Evolutionary conservation across 2,888 invertebrate species (phyloP).

Genomic region (Crocallis elinguaria): DNA sequence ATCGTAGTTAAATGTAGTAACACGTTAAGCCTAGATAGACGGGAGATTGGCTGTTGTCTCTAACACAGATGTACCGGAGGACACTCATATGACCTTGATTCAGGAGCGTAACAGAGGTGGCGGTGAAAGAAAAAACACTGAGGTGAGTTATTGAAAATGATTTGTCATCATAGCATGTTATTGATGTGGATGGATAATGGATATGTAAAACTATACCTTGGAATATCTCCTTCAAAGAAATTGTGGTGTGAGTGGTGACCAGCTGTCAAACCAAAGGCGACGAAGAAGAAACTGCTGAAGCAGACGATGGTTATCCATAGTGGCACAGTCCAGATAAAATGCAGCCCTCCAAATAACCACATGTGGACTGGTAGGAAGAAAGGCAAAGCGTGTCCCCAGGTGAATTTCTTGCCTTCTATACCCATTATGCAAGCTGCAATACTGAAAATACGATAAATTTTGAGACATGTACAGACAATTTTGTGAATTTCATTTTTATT

Average conservation of each 20-base stretch:
- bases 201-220: slow-evolving; percentile 77
- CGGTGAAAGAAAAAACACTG: too few relatives aligned
- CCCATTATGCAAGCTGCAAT: slow-evolving; percentile 41
- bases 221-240: slow-evolving; percentile 92
- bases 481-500: too few relatives aligned
- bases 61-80: too few relatives aligned
- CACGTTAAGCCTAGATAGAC: too few relatives aligned
- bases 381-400: slow-evolving; percentile 56
- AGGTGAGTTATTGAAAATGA: too few relatives aligned
- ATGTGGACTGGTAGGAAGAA: slow-evolving; percentile 73
- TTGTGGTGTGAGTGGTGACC: slow-evolving; percentile 93
- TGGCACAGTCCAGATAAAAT: slow-evolving; percentile 61
- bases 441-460: slow-evolving; percentile 48
- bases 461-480: neutral
- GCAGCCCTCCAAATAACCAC: slow-evolving; percentile 64
- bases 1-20: too few relatives aligned
- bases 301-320: slow-evolving; percentile 84
- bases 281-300: slow-evolving; percentile 86
- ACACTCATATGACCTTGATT: too few relatives aligned
- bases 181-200: too few relatives aligned
- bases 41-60: too few relatives aligned
- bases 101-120: too few relatives aligned
- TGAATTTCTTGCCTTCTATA: slow-evolving; percentile 56
- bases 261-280: slow-evolving; percentile 88
- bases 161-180: too few relatives aligned